Evolutionary conservation across 2,888 invertebrate species (phyloP), one percentile per base, ranked within the genome.

Genomic region (Sinhomidia bicolor): DNA sequence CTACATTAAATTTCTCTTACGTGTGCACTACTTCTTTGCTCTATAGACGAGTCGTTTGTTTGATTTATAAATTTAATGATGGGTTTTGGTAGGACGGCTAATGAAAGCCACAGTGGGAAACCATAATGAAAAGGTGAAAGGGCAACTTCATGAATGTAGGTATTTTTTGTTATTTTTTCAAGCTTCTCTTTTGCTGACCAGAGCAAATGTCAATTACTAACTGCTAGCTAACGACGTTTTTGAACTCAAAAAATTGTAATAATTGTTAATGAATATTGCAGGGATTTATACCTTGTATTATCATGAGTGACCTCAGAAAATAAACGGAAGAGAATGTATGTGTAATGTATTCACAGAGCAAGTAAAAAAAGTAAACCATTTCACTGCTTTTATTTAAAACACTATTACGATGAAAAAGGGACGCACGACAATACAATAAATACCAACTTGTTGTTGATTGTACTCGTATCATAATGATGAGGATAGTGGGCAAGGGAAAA

Each of bases 101-200:
- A 87, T 87, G 81, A 87, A 81, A 87, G 81, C 74, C 76, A 32
- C 62, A 81, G 71, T 78, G 76, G 87, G 78, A 78, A 80, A 76
- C 62, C 62, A 82, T 65, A 80, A 60, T 57, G 62, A 78, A 81
- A 74, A 65, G 87, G 87, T 87, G 81, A 87, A 82, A 82, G 87
- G 87, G 47, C 87, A 86, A 74, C 47, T 60, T 86, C 85, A 86
- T 86, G 80, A 17, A 17, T 29, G 78, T 23, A 76, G 51, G 41
- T 23, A 36, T 60, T 60, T 12, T 36, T 7, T 36, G 36, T 36
- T 26, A 9, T 23, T 62, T 29, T 74, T 74, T 47, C 36, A 83
- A 85, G 79, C 79, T 71, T 79, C 78, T 57, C 10, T 57, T 74
- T 26, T 82, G 12, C 32, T 57, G 17, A 14, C 23, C 51, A 51